Evolutionary conservation across 2,113 vertebrate genomes (phyloP), one percentile per base, ranked within the genome.

Genomic region (Meleagris gallopavo): DNA sequence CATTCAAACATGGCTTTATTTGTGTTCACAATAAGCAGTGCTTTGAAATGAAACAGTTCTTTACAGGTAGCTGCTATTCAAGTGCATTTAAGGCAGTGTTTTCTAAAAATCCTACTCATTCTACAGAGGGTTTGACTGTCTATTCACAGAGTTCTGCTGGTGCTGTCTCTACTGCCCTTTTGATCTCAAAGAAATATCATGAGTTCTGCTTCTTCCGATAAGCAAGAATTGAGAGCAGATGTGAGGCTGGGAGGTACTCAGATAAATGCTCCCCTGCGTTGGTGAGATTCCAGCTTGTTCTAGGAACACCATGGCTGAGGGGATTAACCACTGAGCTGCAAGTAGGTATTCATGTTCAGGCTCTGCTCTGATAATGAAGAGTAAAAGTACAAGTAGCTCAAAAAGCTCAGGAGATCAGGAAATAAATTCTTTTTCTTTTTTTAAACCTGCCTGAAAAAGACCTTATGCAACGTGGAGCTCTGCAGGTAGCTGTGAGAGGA

Each of bases 221-320:
- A 92, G 57, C 25, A 69, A 73, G 25, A 76, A 55, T 6, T 0
- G 0, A 41, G 41, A 61, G 50, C 3, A 3, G 22, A 19, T 0
- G 0, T 12, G 36, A 87, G 55, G 34, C 30, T 58, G 64, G n/a
- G 29, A 74, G 27, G 3, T 45, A 20, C 55, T 73, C 67, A 80
- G 75, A 66, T 12, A 84, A 65, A 72, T 25, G 27, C 15, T 72
- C 1, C 0, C 45, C 2, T 60, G 2, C 50, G 21, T 17, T 45
- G 30, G 41, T 10, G 29, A 4, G 30, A 61, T 93, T 90, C 66
- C 70, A 72, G 22, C 15, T 71, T 2, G 0, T 1, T 2, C 16
- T 11, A 14, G 73, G 70, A 86, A 11, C 20, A 57, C 5, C 0
- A 0, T 0, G 0, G 22, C 54, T 74, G 40, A 61, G 36, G 6